These are phyloP conservation scores for Caenorhabditis sp. DNA, from an alignment of 2,888 invertebrate genomes.

Conservation along the genomic window DNA sequence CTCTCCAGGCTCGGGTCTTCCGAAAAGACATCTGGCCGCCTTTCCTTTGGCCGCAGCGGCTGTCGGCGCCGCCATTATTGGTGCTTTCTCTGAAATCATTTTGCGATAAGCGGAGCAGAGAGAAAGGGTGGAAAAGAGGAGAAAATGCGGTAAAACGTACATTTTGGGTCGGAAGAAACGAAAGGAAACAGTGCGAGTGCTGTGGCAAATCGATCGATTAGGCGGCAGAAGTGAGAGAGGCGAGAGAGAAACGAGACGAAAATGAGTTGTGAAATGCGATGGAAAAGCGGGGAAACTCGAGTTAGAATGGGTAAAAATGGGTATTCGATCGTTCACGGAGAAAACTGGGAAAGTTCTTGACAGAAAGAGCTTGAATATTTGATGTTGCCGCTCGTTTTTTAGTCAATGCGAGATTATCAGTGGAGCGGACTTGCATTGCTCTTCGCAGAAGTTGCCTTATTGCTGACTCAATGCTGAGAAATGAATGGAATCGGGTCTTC, in stretches of 20 bases:
- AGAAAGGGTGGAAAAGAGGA: background rate
- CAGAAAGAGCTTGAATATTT: no score
- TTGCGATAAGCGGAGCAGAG: constrained; percentile 23
- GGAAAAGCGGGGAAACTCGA: background rate
- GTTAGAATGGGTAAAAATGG: background rate
- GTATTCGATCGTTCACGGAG: constrained; percentile 1
- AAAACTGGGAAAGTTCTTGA: constrained; percentile 6
- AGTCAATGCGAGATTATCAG: constrained; percentile 12
- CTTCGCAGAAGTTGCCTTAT: background rate
- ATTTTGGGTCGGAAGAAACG: constrained; percentile 25
- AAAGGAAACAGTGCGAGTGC: constrained; percentile 24
- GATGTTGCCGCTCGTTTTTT: constrained; percentile 38
- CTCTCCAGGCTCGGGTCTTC: constrained; percentile 40
- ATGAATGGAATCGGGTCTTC: no score
- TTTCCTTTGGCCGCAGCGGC: constrained; percentile 17
- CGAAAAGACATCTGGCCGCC: constrained; percentile 50
- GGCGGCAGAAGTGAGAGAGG: constrained; percentile 28
- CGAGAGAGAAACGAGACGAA: constrained; percentile 34
- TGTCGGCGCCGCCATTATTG: constrained; percentile 21
- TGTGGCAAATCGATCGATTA: constrained; percentile 47
- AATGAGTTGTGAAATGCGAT: constrained; percentile 31
- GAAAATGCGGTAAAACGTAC: constrained; percentile 48
- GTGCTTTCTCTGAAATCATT: constrained; percentile 10
- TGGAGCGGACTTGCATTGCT: constrained; percentile 7
- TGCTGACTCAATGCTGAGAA: no score